Evolutionary conservation across 2,888 invertebrate genomes (phyloP).

Genomic region (Prosopocoilus inquinatus): DNA sequence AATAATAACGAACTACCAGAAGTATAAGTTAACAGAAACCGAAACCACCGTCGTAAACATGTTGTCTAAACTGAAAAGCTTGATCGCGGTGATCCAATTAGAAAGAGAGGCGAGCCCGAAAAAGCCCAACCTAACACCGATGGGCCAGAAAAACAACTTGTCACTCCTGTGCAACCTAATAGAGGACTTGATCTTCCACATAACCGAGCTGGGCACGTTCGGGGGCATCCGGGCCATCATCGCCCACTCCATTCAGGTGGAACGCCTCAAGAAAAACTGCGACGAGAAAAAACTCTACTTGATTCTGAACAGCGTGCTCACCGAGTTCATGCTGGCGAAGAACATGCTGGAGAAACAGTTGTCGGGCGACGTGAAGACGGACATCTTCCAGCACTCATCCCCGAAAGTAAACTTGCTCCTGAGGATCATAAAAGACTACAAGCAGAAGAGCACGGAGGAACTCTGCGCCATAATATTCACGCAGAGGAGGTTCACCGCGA

Average conservation of each 20-base stretch:
- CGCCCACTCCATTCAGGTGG: conserved; percentile 61
- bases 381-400: conserved; percentile 61
- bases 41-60: conserved; percentile 1
- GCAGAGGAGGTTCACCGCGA: conserved; percentile 70
- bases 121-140: conserved; percentile 23
- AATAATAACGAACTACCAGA: conserved; percentile 12
- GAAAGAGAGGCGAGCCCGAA: background rate
- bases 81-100: background rate
- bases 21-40: background rate
- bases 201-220: conserved; percentile 57
- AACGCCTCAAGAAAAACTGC: conserved; percentile 57
- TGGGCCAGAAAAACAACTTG: conserved; percentile 36
- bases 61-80: background rate
- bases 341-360: conserved; percentile 56
- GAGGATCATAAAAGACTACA: conserved; percentile 59
- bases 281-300: conserved; percentile 44
- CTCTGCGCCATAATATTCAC: conserved; percentile 74
- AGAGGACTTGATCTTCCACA: conserved; percentile 44
- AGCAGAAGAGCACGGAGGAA: conserved; percentile 50
- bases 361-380: conserved; percentile 45
- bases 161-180: conserved; percentile 37
- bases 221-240: conserved; percentile 61
- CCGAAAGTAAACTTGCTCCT: conserved; percentile 65
- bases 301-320: conserved; percentile 44
- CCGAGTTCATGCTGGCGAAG: conserved; percentile 52